A percentile compares a stretch with the other conserved stretches of the same genome.
phyloP scores from a whole-genome alignment of 2,888 invertebrate genomes.

The Tupiocoris notatus region DNA sequence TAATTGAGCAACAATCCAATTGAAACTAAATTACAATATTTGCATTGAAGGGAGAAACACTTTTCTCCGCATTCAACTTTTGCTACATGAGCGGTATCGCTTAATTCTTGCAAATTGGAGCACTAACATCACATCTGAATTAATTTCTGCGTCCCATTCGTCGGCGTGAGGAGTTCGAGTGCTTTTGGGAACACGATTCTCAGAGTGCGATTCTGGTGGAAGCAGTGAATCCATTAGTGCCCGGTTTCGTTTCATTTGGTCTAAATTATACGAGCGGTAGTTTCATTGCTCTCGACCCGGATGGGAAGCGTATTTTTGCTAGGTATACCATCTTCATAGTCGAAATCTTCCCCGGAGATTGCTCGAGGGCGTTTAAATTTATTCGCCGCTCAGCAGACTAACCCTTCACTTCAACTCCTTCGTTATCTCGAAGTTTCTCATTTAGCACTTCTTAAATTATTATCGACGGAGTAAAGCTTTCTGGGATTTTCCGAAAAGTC shows the following conservation, averaged over 20 bases:
- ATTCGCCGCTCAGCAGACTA: background rate
- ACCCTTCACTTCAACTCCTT: background rate
- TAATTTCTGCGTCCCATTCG: background rate
- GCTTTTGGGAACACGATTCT: background rate
- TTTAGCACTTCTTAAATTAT: background rate
- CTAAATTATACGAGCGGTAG: background rate
- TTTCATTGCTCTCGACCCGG: background rate
- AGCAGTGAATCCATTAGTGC: background rate
- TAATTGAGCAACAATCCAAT: too few species aligned
- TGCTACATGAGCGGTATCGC: too few species aligned
- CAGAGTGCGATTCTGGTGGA: background rate
- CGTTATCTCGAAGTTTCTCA: background rate
- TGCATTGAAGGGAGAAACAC: too few species aligned
- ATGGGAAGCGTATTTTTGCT: background rate
- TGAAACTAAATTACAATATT: too few species aligned
- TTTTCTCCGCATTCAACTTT: too few species aligned
- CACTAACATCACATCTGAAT: background rate
- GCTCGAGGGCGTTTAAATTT: background rate
- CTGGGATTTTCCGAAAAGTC: background rate
- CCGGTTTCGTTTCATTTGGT: background rate
- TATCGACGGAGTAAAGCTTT: background rate
- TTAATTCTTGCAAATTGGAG: background rate
- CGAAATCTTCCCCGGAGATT: background rate
- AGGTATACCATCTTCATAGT: background rate
- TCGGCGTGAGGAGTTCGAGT: background rate